phyloP scores from a whole-genome alignment of 2,888 invertebrate species.

The Eledona agricola region DNA sequence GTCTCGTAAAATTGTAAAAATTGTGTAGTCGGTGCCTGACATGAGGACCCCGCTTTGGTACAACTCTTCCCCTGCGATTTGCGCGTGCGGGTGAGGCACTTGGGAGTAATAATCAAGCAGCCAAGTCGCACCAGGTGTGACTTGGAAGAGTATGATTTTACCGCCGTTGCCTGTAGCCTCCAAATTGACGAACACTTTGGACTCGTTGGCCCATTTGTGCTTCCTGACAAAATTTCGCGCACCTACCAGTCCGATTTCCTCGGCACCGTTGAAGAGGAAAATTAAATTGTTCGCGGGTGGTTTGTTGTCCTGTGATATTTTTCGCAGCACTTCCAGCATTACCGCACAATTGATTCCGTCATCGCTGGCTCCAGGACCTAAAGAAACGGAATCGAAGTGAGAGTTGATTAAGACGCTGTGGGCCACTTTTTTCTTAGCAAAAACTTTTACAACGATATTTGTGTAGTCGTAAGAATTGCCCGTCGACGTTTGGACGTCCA shows the following conservation, averaged over 20 bases:
- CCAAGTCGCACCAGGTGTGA: conserved; percentile 78
- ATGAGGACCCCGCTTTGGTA: conserved; percentile 75
- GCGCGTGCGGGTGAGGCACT: conserved; percentile 70
- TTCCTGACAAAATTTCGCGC: conserved; percentile 74
- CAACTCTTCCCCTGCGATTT: conserved; percentile 69
- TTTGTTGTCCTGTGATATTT: conserved; percentile 62
- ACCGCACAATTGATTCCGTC: conserved; percentile 81
- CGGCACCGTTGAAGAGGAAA: conserved; percentile 79
- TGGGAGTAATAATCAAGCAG: conserved; percentile 65
- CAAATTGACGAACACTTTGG: conserved; percentile 84
- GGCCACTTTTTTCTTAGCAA: conserved; percentile 64
- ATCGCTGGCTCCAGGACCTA: conserved; percentile 91
- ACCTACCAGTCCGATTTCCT: conserved; percentile 72
- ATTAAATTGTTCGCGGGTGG: conserved; percentile 69
- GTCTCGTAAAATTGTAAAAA: conserved; percentile 77
- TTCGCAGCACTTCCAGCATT: conserved; percentile 73
- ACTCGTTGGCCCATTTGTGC: conserved; percentile 82
- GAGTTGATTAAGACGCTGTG: conserved; percentile 83
- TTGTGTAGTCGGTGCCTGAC: conserved; percentile 82
- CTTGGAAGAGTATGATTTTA: conserved; percentile 89
- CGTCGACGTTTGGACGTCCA: conserved; percentile 72
- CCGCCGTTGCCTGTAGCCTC: conserved; percentile 95
- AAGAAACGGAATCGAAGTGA: conserved; percentile 89
- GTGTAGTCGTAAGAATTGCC: conserved; percentile 83
- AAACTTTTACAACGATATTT: conserved; percentile 79